These are phyloP conservation scores for Anguilla rostrata DNA, from an alignment of 2,113 vertebrate genomes.

Conservation along the genomic window DNA sequence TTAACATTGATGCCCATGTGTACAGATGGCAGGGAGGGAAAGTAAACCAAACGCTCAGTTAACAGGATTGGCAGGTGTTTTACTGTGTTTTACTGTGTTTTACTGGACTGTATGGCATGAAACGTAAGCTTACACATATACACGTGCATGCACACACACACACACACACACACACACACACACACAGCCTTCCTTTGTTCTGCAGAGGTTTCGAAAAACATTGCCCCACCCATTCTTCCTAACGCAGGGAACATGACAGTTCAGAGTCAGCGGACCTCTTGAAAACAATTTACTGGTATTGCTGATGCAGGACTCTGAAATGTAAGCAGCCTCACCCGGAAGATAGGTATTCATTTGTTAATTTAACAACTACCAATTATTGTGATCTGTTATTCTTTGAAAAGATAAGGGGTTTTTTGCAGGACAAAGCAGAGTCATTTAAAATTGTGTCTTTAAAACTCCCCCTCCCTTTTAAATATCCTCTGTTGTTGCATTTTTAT, in stretches of 20 bases:
- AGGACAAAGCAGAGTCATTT: conserved; percentile 38
- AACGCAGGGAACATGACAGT: not conserved
- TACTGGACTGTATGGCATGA: too few species aligned
- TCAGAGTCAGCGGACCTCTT: not conserved
- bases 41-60: too few species aligned
- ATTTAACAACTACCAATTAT: conserved; percentile 2
- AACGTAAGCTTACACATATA: not conserved
- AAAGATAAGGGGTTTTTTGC: not conserved
- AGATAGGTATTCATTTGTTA: not conserved
- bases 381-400: not conserved
- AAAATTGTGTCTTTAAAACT: conserved; percentile 37
- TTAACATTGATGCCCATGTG: too few species aligned
- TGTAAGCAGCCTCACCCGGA: not conserved
- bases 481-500: conserved; percentile 35
- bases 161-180: not conserved
- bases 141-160: not conserved
- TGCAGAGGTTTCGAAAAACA: not conserved
- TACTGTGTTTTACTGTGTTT: too few species aligned
- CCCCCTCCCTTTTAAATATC: conserved; percentile 31
- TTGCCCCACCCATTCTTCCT: not conserved
- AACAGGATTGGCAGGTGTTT: too few species aligned
- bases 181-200: not conserved
- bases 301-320: not conserved
- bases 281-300: not conserved
- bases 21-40: too few species aligned